These are phyloP conservation scores for Chrysolina oricalcia DNA, from an alignment of 2,888 invertebrate genomes.

Conservation along the genomic window DNA sequence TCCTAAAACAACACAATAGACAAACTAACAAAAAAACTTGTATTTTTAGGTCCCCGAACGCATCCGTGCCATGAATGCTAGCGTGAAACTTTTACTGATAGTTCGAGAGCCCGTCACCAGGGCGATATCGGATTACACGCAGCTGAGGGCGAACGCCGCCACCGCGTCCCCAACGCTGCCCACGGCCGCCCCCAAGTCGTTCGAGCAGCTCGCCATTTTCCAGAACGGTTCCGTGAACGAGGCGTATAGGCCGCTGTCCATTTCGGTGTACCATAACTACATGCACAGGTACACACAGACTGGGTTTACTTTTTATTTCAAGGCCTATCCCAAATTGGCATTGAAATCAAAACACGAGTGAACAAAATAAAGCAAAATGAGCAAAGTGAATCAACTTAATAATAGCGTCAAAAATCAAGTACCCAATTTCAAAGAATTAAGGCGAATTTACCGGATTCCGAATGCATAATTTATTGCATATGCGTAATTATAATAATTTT, in stretches of 20 bases:
- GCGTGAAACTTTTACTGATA: slow-evolving; percentile 92
- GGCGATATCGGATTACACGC: slow-evolving; percentile 97
- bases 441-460: too few relatives aligned
- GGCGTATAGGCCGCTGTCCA: slow-evolving; percentile 87
- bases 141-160: slow-evolving; percentile 88
- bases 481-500: too few relatives aligned
- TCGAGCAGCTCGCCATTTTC: slow-evolving; percentile 87
- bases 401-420: too few relatives aligned
- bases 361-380: too few relatives aligned
- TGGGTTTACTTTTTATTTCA: too few relatives aligned
- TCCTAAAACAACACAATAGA: background rate
- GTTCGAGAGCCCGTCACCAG: slow-evolving; percentile 97
- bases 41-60: slow-evolving; percentile 87
- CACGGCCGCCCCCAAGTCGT: slow-evolving; percentile 74
- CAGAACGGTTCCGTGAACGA: slow-evolving; percentile 89
- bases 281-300: slow-evolving; percentile 82
- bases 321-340: too few relatives aligned
- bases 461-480: too few relatives aligned
- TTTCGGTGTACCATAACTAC: slow-evolving; percentile 93
- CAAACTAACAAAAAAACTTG: background rate
- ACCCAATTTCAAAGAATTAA: too few relatives aligned
- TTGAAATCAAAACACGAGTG: too few relatives aligned
- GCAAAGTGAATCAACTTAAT: too few relatives aligned
- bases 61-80: slow-evolving; percentile 94
- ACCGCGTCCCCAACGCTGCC: slow-evolving; percentile 78